These are phyloP conservation scores for Pyrgus malvae DNA, from an alignment of 2,888 invertebrate species.

Conservation along the genomic window DNA sequence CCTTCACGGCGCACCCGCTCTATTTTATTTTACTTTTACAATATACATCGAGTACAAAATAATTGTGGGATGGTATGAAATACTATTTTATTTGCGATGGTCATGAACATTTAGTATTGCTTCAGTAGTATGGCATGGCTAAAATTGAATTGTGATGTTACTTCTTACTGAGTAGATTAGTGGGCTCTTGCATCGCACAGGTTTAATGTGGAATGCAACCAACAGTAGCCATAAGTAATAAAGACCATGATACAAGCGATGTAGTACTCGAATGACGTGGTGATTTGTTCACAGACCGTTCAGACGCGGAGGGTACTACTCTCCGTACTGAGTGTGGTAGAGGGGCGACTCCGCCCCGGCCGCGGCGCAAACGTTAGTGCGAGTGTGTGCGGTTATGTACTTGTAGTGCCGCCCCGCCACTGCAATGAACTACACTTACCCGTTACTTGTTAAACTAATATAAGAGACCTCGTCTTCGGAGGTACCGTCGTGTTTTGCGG, in stretches of 20 bases:
- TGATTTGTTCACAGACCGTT: slow-evolving; percentile 84
- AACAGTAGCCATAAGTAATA: background rate
- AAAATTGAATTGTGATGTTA: background rate
- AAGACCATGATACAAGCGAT: too few relatives aligned
- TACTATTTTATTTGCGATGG: too few relatives aligned
- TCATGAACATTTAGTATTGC: background rate
- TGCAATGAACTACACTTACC: slow-evolving; percentile 23
- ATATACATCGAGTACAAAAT: background rate
- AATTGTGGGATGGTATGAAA: too few relatives aligned
- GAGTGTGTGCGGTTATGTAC: slow-evolving; percentile 38
- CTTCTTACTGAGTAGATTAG: background rate
- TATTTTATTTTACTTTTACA: background rate
- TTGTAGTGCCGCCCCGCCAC: slow-evolving; percentile 31
- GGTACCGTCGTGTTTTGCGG: slow-evolving; percentile 7
- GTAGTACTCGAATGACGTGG: slow-evolving; percentile 43
- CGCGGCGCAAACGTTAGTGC: slow-evolving; percentile 40
- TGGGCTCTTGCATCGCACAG: background rate
- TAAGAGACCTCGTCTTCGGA: slow-evolving; percentile 6
- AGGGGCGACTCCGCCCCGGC: slow-evolving; percentile 43
- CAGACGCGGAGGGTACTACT: slow-evolving; percentile 86
- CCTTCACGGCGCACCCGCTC: background rate
- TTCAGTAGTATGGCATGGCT: background rate
- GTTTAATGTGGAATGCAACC: background rate
- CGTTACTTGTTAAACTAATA: slow-evolving; percentile 16
- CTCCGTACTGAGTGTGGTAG: slow-evolving; percentile 84